phyloP scores from a whole-genome alignment of 1,140 invertebrate genomes.

The Drosophila carrolli region DNA sequence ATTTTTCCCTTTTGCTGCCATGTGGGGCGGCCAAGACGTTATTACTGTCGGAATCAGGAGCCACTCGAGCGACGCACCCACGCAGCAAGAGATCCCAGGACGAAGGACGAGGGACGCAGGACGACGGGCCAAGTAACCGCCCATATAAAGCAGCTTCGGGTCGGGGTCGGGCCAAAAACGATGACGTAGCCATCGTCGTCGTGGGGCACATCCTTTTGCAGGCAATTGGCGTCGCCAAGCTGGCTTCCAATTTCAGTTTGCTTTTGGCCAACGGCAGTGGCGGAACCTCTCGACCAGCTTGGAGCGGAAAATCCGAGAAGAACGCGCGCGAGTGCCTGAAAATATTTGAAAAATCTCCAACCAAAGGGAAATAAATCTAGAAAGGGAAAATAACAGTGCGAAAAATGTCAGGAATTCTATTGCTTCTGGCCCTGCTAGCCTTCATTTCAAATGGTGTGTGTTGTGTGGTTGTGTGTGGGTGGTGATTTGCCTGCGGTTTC shows the following conservation, averaged over 20 bases:
- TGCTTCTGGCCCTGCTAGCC: constrained; percentile 41
- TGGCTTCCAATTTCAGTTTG: constrained; percentile 58
- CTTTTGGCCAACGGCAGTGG: constrained; percentile 63
- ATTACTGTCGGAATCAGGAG: constrained; percentile 72
- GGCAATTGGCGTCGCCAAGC: constrained; percentile 33
- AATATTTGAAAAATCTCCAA: constrained; percentile 27
- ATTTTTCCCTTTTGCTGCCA: constrained; percentile 47
- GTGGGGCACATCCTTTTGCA: constrained; percentile 32
- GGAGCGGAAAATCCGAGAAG: constrained; percentile 10
- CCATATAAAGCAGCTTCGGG: background rate
- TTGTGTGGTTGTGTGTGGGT: too few relatives aligned
- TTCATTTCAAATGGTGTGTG: constrained; percentile 64
- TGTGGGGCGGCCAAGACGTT: constrained; percentile 73
- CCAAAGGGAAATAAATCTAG: constrained; percentile 9
- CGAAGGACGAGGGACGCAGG: constrained; percentile 20
- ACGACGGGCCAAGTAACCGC: constrained; percentile 5
- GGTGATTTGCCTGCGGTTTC: constrained; percentile 3
- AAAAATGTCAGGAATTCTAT: constrained; percentile 30
- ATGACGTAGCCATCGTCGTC: constrained; percentile 50
- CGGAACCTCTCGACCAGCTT: constrained; percentile 10
- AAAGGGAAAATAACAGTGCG: constrained; percentile 16
- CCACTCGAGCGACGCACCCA: constrained; percentile 71
- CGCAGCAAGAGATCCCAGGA: constrained; percentile 25
- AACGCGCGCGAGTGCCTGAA: constrained; percentile 18
- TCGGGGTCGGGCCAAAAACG: constrained; percentile 26